phyloP scores from a whole-genome alignment of 2,113 vertebrate species.

The Callorhinus ursinus region DNA sequence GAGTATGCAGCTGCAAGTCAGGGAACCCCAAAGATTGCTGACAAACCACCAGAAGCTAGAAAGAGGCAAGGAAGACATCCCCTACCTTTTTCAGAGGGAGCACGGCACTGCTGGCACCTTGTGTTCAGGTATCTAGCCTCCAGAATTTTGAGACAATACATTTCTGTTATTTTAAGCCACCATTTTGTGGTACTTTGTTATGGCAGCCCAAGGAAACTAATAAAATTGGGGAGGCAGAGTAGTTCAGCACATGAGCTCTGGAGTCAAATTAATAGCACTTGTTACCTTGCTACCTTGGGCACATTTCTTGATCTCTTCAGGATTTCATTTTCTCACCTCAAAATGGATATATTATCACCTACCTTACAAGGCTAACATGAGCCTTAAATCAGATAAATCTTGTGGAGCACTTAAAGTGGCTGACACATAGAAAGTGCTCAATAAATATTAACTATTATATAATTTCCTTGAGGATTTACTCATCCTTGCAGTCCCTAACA shows the following conservation, averaged over 20 bases:
- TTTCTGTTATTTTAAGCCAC: not conserved
- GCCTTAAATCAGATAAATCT: slow-evolving; percentile 22
- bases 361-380: not conserved
- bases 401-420: not conserved
- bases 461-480: not conserved
- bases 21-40: no score
- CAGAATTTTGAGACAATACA: not conserved
- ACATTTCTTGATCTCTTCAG: not conserved
- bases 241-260: not conserved
- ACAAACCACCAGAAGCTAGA: not conserved
- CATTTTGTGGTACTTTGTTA: not conserved
- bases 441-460: slow-evolving; percentile 5
- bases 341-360: not conserved
- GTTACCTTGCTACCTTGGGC: not conserved
- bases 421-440: not conserved
- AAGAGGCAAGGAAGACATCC: not conserved
- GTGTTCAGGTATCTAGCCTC: not conserved
- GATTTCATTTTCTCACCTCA: slow-evolving; percentile 8
- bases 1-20: no score
- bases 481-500: not conserved
- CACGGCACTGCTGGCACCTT: not conserved
- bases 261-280: not conserved
- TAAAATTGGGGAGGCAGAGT: not conserved
- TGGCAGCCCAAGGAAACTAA: not conserved
- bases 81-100: not conserved